Percentiles rank a stretch among this genome's conserved stretches.
phyloP scores from a whole-genome alignment of 2,113 vertebrate genomes.

The Copsychus sechellarum region DNA sequence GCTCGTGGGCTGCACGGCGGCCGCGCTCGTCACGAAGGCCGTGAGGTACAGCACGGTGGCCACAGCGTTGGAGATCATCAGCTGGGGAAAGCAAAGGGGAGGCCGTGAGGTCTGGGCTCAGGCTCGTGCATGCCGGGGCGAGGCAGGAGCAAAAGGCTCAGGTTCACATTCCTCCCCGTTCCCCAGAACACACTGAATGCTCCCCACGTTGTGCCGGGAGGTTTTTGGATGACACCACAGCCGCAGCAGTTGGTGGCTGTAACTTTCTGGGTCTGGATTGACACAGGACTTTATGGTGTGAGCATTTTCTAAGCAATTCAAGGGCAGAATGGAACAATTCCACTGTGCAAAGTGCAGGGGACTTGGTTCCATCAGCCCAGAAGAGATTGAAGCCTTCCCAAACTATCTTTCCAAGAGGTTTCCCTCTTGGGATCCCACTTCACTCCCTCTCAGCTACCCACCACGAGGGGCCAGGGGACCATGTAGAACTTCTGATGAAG shows the following conservation, averaged over 20 bases:
- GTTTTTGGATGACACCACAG: not conserved
- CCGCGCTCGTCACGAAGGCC: slow-evolving; percentile 81
- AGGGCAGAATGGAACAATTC: not conserved
- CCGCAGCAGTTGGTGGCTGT: not conserved
- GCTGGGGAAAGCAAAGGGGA: slow-evolving; percentile 60
- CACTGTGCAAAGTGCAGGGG: not conserved
- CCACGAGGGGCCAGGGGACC: slow-evolving; percentile 86
- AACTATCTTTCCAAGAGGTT: not conserved
- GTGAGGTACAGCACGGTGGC: slow-evolving; percentile 83
- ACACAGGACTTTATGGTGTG: not conserved
- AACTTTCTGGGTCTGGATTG: not conserved
- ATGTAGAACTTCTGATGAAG: slow-evolving; percentile 64
- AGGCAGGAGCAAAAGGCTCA: not conserved
- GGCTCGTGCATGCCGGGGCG: fast-evolving
- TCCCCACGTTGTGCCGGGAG: not conserved
- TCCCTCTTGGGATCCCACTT: not conserved
- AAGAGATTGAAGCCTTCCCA: not conserved
- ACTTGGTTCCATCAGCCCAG: not conserved
- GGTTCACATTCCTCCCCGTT: not conserved
- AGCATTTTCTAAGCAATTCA: not conserved
- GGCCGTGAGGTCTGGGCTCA: not conserved
- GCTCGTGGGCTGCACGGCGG: slow-evolving; percentile 19
- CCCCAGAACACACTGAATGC: not conserved
- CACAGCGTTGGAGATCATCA: slow-evolving; percentile 76
- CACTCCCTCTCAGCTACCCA: slow-evolving; percentile 44